phyloP scores from a whole-genome alignment of 2,113 vertebrate genomes.

The Oceanodroma tethys region DNA sequence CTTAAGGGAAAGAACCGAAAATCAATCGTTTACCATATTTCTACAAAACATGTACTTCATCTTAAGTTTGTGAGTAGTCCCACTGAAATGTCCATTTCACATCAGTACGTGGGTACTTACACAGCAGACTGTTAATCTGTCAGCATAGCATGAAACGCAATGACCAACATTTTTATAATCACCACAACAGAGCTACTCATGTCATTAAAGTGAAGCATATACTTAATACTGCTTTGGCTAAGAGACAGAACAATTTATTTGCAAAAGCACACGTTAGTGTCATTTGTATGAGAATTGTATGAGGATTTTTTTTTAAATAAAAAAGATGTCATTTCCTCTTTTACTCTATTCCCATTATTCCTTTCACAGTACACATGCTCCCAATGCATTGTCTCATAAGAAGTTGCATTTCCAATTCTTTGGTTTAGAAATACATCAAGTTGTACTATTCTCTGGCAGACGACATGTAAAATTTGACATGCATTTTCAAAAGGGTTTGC shows the following conservation, averaged over 20 bases:
- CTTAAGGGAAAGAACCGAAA: neutral
- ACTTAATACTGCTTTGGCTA: neutral
- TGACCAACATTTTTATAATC: neutral
- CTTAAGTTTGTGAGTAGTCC: neutral
- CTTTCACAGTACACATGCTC: neutral
- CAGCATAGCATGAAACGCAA: neutral
- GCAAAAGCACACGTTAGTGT: neutral
- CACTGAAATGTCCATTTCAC: neutral
- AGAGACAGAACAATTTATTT: neutral
- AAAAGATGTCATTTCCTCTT: neutral
- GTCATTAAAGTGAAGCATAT: neutral
- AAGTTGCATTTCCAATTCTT: neutral
- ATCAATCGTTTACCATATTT: neutral
- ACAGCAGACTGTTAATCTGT: neutral
- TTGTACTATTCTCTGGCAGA: neutral
- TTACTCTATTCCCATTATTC: neutral
- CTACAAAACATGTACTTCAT: neutral
- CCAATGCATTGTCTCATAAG: neutral
- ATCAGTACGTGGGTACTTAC: neutral
- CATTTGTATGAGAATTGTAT: neutral
- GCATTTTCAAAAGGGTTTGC: neutral
- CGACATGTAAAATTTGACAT: rapidly evolving
- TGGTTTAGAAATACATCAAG: neutral
- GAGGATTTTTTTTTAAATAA: neutral
- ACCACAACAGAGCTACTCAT: neutral